Conservation (phyloP, 2,888 invertebrate genomes). For the Cerceris rybyensis region DNA sequence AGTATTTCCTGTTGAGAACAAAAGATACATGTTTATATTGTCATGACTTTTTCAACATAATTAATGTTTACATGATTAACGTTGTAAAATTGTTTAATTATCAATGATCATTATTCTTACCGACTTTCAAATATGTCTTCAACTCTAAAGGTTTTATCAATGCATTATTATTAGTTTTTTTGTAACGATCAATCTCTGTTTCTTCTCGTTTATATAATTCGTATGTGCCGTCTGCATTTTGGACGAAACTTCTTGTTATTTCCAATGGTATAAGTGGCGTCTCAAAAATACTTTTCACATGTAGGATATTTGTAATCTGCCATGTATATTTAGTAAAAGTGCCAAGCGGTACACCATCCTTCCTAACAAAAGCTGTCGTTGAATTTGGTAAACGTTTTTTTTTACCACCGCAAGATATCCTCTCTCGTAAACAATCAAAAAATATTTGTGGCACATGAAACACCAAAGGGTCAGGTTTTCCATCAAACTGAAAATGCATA, state of each 20-base stretch:
- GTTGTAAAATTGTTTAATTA: neutral
- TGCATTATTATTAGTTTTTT: conserved; percentile 79
- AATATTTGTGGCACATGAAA: conserved; percentile 89
- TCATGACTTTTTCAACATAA: neutral
- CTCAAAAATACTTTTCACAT: conserved; percentile 89
- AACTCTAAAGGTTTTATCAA: conserved; percentile 85
- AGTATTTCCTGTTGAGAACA: conserved; percentile 75
- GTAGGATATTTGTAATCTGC: conserved; percentile 88
- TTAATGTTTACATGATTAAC: no score
- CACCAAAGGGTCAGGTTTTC: conserved; percentile 86
- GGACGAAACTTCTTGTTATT: conserved; percentile 86
- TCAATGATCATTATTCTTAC: conserved; percentile 77
- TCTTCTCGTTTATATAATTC: conserved; percentile 81
- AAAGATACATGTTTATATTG: conserved; percentile 10
- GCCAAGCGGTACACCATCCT: conserved; percentile 85
- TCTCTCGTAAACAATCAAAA: conserved; percentile 88
- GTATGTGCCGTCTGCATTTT: conserved; percentile 85
- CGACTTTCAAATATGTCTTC: conserved; percentile 86
- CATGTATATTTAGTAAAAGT: conserved; percentile 88
- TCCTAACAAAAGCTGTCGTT: conserved; percentile 84
- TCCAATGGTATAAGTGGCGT: conserved; percentile 86
- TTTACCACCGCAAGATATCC: conserved; percentile 86
- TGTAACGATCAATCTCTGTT: conserved; percentile 78
- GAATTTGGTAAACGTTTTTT: conserved; percentile 87
- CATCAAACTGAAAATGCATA: conserved; percentile 87